Base-by-base conservation (phyloP, 2,797 vertebrate genomes). In the Podargus strigoides region DNA sequence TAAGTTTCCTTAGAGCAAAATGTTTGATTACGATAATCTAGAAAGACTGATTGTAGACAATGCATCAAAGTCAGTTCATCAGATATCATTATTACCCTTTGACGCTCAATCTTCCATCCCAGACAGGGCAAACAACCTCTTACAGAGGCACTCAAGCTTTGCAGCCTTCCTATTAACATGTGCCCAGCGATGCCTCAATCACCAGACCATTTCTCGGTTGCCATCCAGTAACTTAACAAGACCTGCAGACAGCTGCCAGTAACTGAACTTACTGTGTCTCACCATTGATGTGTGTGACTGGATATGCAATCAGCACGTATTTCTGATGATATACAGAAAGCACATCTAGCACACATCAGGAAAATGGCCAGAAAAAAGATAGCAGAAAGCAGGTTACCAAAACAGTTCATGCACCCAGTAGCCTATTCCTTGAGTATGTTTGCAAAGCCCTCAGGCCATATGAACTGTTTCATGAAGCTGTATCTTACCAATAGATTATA, bases 231-330 rank as follows among this genome's bases (percentile, higher is more conserved):
- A 22, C 1, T 10, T 1, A 24, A 41, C 84, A 55, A 74, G 52
- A 62, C 34, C 32, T n/a, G 36, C 55, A 67, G 69, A 42, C 50
- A 85, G 67, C 16, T 68, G 44, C 20, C 50, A 50, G 39, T 0
- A 53, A 62, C 34, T 75, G 69, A 72, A 59, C 37, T 41, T 47
- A 4, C 0, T 4, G 19, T 12, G 15, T 37, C 26, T 67, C 79
- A 47, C 50, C 1, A 0, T 6, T 8, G 1, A 34, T 3, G 13
- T 0, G 1, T 12, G 42, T 20, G n/a, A 34, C 60, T 36, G 28
- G 14, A 52, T 8, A 47, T 13, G 44, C 42, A 47, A 20, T 36
- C 52, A 52, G 52, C 49, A 34, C 1, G 0, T 19, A 11, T 13
- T 73, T 55, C 70, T 73, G n/a, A 30, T 7, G 4, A 23, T 32